phyloP scores from a whole-genome alignment of 2,113 vertebrate species.

The Arvicanthis niloticus region DNA sequence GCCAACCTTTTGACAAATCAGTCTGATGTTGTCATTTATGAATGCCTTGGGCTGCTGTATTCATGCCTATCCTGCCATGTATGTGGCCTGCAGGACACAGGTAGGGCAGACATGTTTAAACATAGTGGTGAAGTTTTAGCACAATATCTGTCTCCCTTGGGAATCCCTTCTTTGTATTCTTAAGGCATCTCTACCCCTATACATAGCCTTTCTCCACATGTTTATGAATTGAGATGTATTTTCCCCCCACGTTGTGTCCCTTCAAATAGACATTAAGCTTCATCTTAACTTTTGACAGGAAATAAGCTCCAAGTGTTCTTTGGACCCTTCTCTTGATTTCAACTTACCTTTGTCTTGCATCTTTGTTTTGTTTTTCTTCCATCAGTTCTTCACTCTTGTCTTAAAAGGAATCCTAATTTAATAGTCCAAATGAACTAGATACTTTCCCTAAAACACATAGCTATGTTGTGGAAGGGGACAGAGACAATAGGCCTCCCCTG shows the following conservation, averaged over 20 bases:
- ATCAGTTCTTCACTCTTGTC: neutral
- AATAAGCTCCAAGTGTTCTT: slow-evolving; percentile 9
- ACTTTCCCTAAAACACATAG: slow-evolving; percentile 17
- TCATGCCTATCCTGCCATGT: neutral
- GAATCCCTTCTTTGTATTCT: neutral
- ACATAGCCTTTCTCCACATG: neutral
- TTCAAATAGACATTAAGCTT: neutral
- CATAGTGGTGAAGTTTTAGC: neutral
- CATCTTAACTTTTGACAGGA: neutral
- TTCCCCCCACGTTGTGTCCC: neutral
- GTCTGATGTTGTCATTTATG: neutral
- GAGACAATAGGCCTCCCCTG: neutral
- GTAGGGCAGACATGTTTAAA: neutral
- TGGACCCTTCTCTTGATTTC: neutral
- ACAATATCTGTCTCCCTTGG: neutral
- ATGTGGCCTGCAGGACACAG: neutral
- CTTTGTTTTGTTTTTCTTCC: slow-evolving; percentile 9
- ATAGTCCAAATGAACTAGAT: slow-evolving; percentile 20
- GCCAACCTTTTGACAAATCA: neutral
- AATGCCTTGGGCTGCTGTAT: neutral
- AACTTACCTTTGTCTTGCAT: slow-evolving; percentile 1
- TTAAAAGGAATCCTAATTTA: slow-evolving; percentile 15
- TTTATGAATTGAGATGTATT: slow-evolving; percentile 8
- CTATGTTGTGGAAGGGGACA: neutral
- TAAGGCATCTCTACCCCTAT: neutral